Base-by-base conservation (phyloP, 2,113 vertebrate genomes). In the Bungarus multicinctus region DNA sequence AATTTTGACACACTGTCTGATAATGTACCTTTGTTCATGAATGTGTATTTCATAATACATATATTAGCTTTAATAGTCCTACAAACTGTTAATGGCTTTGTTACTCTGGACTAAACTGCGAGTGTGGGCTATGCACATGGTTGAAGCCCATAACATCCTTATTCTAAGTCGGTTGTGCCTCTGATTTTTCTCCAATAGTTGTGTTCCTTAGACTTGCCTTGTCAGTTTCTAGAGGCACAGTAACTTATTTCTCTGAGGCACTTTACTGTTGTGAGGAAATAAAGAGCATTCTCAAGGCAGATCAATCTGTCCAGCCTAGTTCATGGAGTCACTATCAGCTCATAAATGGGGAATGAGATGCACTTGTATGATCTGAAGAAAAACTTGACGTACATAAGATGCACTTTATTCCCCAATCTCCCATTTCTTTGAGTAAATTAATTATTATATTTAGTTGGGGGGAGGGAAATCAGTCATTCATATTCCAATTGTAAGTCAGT, bases 401-500 rank as follows among this genome's bases (percentile, higher is more conserved):
- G n/a, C 25, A 74, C 69, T 25, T 85, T 55, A 1, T 54, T 91
- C 88, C 23, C 91, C 52, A n/a, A 43, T 39, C 92, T 91, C 30
- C 88, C 54, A 89, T 39, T 34, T n/a, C 16, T 45, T 45, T n/a
- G 14, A 58, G 30, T 57, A 85, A 91, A 95, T 91, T 39, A 54
- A 86, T 60, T 23, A 45, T 85, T 92, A 91, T 5, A 88, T 92
- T 45, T 11, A 3, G 85, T 91, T 60, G 93, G 60, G 89, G 11
- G 57, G 23, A 88, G 18, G 4, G 55, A 39, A 14, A 57, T 5
- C 0, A 0, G 74, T 25, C 90, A 93, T 93, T 90, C 22, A 87
- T 96, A 90, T 50, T 52, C 88, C 92, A 69, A 89, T 34, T 94
- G 93, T n/a, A 90, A 86, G 47, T 50, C 52, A 23, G 92, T 94